Conservation (phyloP, 2,888 invertebrate species). For the Drosophila borborema region DNA sequence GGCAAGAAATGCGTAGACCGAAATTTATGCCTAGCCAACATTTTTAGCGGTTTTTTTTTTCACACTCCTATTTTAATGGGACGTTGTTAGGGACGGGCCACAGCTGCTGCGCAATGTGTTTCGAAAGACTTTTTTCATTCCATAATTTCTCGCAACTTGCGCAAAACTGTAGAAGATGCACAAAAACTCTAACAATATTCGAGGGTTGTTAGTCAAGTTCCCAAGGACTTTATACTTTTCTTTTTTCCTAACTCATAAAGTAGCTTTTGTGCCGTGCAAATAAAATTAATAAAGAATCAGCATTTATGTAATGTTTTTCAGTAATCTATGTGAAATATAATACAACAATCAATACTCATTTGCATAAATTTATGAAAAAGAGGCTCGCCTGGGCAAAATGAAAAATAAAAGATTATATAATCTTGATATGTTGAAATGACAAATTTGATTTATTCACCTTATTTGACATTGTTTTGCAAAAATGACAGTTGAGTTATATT, state of each 20-base stretch:
- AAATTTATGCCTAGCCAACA: constrained; percentile 65
- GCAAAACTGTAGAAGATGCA: not conserved
- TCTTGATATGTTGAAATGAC: not conserved
- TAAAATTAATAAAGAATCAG: not conserved
- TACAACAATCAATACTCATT: not conserved
- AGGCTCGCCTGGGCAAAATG: too few species aligned
- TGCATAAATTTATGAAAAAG: too few species aligned
- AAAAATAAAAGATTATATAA: not conserved
- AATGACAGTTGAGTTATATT: not conserved
- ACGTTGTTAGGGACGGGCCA: constrained; percentile 6
- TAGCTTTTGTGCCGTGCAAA: not conserved
- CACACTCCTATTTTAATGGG: constrained; percentile 31
- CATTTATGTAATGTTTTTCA: not conserved
- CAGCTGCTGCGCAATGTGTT: constrained; percentile 37
- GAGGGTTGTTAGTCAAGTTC: constrained; percentile 2
- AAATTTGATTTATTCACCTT: not conserved
- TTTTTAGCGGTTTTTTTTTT: constrained; percentile 41
- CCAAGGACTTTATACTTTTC: constrained; percentile 11
- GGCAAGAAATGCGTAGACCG: constrained; percentile 38
- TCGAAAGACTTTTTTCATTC: constrained; percentile 4
- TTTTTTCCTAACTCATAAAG: not conserved
- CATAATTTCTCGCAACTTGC: constrained; percentile 4
- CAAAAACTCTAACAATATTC: constrained; percentile 26
- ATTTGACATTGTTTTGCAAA: not conserved
- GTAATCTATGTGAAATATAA: not conserved